A percentile compares a stretch with the other conserved stretches of the same genome.
Evolutionary conservation across 1,140 invertebrate species (phyloP).

Genomic region (Cardiocondyla obscurior): DNA sequence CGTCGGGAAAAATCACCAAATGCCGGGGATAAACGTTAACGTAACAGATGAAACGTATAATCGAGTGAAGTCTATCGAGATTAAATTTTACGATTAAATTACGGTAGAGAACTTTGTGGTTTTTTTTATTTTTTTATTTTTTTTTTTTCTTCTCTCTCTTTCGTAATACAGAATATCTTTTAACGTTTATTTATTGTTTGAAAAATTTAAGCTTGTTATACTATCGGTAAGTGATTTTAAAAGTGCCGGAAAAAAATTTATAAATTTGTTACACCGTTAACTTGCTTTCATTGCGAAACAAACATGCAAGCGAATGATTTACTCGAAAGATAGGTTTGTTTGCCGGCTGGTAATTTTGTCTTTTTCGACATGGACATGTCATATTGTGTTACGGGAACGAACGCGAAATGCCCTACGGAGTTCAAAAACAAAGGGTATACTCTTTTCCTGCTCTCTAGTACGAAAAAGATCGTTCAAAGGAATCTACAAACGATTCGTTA

Average conservation of each 20-base stretch:
- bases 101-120: neutral
- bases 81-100: neutral
- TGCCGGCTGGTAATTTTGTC: constrained; percentile 4
- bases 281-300: neutral
- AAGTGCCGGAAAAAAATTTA: neutral
- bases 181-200: neutral
- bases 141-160: no score
- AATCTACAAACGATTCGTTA: neutral
- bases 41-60: neutral
- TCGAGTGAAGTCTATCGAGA: neutral
- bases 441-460: neutral
- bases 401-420: neutral
- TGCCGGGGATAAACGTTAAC: neutral
- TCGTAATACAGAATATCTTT: neutral
- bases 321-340: neutral
- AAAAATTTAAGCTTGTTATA: neutral
- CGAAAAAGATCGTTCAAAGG: constrained; percentile 34
- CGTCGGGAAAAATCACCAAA: neutral
- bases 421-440: constrained; percentile 1
- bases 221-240: neutral
- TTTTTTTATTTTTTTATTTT: no score
- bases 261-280: neutral
- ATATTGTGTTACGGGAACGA: neutral
- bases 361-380: neutral
- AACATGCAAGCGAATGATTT: neutral